Base-by-base conservation (phyloP, 37 sponge, comb jelly and placozoan species). In the Ianthella basta region DNA sequence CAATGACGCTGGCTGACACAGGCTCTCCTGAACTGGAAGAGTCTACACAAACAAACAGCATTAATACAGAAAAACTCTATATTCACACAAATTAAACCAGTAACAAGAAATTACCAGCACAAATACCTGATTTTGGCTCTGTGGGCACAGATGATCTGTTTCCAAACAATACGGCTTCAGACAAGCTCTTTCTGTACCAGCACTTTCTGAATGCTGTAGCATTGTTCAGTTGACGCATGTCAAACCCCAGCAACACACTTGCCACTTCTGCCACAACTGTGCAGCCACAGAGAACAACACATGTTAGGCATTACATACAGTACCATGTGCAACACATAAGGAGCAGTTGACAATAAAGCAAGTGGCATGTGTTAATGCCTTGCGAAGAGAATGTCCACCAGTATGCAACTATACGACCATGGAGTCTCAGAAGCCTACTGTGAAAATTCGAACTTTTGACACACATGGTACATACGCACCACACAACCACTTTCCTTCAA, bases 211-310 rank as follows among this genome's bases (percentile, higher is more conserved):
- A 96, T 18, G 89, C 89, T 15, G 91, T 87, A 80, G 93, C 87
- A 86, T 96, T 93, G 69, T 89, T 91, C 57, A 92, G 84, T 32
- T 93, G 61, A 41, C 97, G 44, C 93, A 92, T 90, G 69, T 96
- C 97, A 79, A 84, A 93, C 18, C 83, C 87, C 72, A 93, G 61
- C 63, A 91, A 81, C n/a, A 96, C 60, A 50, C 91, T 93, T 21
- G 88, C 94, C 20, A 96, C 83, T 33, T 87, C 80, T 0, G 86
- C 66, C 0, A 90, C 84, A 59, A 88, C 88, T 88, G 50, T 44
- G 25, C 50, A 38, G 4, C 13, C 16, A 56, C 14, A 56, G 25
- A 56, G 0, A 12, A 25, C 14, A 40, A 25, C 25, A 78, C 8
- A 72, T 5, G 15, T 68, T 56, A 15, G 18, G 59, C 16, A 56